Base-by-base conservation (phyloP, 2,888 invertebrate genomes). In the Eupithecia centaureata region DNA sequence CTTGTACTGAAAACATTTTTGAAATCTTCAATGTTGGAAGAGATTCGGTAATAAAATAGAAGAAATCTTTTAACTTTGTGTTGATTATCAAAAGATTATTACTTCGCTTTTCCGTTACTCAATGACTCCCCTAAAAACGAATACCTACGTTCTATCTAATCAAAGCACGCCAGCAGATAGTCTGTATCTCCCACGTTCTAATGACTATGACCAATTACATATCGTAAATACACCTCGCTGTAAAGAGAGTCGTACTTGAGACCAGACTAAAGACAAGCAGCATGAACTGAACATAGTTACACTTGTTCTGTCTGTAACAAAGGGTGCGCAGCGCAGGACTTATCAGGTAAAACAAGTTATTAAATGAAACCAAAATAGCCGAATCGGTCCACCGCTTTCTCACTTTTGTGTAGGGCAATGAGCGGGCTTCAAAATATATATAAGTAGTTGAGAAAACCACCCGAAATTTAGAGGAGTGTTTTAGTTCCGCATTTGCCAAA, bases 141-240 rank as follows among this genome's bases (percentile, higher is more conserved):
- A 12, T 12, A 47, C 22, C 4, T 47, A 18, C 8, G 42, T 18
- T 8, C 18, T 18, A 56, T 8, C 18, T 56, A 18, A 32, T 56
- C 12, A 32, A 22, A 13, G 22, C 32, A 32, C 42, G 64, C 61
- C 63, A 60, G 52, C 54, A 5, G 52, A 52, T 1, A 8, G 51
- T 52, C 52, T 4, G 30, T 69, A 33, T 61, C 71, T 66, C 71
- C 74, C 70, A 74, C 73, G 57, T 35, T 13, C 56, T 63, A 47
- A 60, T 54, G 65, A 63, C 66, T 71, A 58, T 59, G 68, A 70
- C 67, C 71, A 70, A 75, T 75, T 71, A 68, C 67, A 65, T 61
- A 33, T 61, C 71, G 54, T 73, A 68, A 71, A 71, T 70, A 67
- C 63, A 54, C 35, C 56, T 28, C 62, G 61, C 38, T 63, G 10